Conservation (phyloP, 2,888 invertebrate genomes). For the Cheilosia impressa region DNA sequence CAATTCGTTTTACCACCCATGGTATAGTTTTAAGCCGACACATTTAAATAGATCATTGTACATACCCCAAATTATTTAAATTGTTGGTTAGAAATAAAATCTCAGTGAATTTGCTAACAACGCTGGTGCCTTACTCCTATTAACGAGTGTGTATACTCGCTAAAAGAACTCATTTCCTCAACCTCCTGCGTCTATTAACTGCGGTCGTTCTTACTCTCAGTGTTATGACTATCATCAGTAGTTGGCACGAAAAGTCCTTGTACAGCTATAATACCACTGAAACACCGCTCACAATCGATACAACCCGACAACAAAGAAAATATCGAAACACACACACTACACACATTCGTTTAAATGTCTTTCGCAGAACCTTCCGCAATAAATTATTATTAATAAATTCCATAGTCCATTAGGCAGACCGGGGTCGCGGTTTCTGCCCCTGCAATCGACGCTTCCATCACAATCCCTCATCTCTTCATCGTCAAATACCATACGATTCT, state of each 20-base stretch:
- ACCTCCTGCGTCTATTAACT: too few relatives aligned
- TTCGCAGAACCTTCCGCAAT: conserved; percentile 54
- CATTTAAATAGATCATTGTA: too few relatives aligned
- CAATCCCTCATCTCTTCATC: conserved; percentile 17
- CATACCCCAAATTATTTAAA: too few relatives aligned
- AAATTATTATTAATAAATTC: conserved; percentile 55
- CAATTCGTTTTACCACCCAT: too few relatives aligned
- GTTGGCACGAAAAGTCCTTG: neutral
- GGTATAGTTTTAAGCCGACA: too few relatives aligned
- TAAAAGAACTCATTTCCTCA: too few relatives aligned
- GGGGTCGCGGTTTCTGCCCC: conserved; percentile 9
- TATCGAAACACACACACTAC: neutral
- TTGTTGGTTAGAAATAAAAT: too few relatives aligned
- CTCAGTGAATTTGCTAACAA: too few relatives aligned
- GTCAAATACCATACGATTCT: conserved; percentile 8
- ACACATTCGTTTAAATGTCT: conserved; percentile 17
- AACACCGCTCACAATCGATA: conserved; percentile 40
- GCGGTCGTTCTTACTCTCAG: too few relatives aligned
- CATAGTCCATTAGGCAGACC: conserved; percentile 30
- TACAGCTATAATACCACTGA: neutral
- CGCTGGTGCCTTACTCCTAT: too few relatives aligned
- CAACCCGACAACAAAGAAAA: conserved; percentile 23
- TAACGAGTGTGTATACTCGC: too few relatives aligned
- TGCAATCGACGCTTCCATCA: conserved; percentile 5
- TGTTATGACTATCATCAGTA: too few relatives aligned